Percentiles rank a stretch among this genome's conserved stretches.
These are phyloP conservation scores for Ictidomys tridecemlineatus DNA, from an alignment of 2,113 vertebrate genomes.

Conservation along the genomic window DNA sequence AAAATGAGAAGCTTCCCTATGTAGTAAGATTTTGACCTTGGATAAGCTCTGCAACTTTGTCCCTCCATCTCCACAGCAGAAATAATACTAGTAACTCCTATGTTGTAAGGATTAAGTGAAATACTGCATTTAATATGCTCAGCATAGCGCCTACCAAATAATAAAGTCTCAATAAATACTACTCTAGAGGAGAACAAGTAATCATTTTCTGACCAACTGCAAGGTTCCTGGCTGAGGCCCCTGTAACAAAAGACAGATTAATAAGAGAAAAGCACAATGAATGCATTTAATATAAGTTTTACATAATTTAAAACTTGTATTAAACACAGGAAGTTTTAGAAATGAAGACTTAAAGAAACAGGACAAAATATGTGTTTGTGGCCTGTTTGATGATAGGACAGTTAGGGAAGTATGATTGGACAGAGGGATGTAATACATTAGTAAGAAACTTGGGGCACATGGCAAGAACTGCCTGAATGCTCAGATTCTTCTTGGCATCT, in stretches of 20 bases:
- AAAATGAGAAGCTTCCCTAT: background rate
- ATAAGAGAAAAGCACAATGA: background rate
- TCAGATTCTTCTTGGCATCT: background rate
- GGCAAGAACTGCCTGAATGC: background rate
- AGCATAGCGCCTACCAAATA: background rate
- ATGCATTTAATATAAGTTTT: background rate
- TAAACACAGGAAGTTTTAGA: background rate
- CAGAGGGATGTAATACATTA: background rate
- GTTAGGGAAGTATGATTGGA: background rate
- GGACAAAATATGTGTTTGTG: background rate
- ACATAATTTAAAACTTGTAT: too few relatives aligned
- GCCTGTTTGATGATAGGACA: background rate
- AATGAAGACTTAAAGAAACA: background rate
- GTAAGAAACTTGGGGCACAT: background rate
- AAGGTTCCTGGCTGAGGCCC: background rate
- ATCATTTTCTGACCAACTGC: background rate
- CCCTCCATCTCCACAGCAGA: background rate
- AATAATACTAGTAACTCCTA: background rate
- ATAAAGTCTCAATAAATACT: background rate
- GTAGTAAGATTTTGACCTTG: conserved; percentile 44
- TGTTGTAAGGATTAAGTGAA: background rate
- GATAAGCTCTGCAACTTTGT: background rate
- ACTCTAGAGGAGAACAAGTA: background rate
- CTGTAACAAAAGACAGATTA: background rate
- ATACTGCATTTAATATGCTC: background rate